phyloP scores from a whole-genome alignment of 1,140 invertebrate species.

The Drosophila ogumai region DNA sequence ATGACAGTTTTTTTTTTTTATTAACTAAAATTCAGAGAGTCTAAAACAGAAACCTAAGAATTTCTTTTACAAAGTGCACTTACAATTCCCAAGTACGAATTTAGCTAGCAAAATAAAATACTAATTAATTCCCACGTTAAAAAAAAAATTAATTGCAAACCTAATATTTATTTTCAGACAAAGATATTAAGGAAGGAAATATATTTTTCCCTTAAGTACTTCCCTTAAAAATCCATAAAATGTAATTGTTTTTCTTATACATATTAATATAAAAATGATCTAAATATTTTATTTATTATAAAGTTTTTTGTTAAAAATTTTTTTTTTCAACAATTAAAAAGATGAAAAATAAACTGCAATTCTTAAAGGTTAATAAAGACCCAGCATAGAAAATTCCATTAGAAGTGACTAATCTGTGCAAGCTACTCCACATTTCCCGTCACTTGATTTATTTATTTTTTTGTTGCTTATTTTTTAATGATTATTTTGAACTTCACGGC shows the following conservation, averaged over 20 bases:
- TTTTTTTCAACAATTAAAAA: background rate
- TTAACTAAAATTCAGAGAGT: no score
- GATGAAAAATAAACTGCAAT: background rate
- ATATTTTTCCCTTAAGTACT: no score
- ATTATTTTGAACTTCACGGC: slow-evolving; percentile 24
- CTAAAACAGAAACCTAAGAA: no score
- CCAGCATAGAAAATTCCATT: background rate
- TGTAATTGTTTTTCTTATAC: no score
- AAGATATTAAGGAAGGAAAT: no score
- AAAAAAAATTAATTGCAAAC: no score
- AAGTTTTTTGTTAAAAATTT: background rate
- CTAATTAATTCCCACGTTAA: no score
- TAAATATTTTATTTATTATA: background rate
- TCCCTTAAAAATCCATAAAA: background rate
- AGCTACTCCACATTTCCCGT: background rate
- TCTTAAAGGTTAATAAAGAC: background rate
- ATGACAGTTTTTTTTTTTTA: no score
- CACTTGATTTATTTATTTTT: no score
- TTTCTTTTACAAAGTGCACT: background rate
- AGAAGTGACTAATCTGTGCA: slow-evolving; percentile 1
- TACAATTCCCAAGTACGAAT: background rate
- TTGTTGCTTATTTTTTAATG: background rate
- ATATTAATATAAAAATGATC: no score
- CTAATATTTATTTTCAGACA: no score
- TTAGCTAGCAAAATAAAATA: background rate